phyloP scores from a whole-genome alignment of 2,888 invertebrate species.

The Tridacna crocea region DNA sequence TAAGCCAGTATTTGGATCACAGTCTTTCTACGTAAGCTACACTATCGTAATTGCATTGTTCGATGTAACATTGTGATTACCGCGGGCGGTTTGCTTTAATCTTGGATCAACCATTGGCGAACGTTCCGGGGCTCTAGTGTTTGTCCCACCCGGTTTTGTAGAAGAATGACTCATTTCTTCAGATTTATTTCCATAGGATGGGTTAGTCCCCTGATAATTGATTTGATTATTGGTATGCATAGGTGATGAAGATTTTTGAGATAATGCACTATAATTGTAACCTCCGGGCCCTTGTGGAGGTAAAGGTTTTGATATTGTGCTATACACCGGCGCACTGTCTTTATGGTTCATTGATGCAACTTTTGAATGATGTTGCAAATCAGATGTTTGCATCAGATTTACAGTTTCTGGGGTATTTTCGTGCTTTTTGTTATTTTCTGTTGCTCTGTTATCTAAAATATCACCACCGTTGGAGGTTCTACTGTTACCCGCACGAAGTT shows the following conservation, averaged over 20 bases:
- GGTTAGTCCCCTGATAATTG: conserved; percentile 6
- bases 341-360: conserved; percentile 52
- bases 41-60: conserved; percentile 79
- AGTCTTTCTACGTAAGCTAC: conserved; percentile 40
- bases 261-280: conserved; percentile 76
- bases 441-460: conserved; percentile 21
- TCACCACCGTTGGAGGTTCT: conserved; percentile 44
- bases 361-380: conserved; percentile 29
- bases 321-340: conserved; percentile 53
- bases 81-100: conserved; percentile 55
- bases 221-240: conserved; percentile 67
- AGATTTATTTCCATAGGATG: conserved; percentile 20
- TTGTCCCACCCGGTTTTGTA: conserved; percentile 18
- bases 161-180: conserved; percentile 34
- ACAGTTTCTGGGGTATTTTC: conserved; percentile 38
- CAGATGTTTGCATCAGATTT: conserved; percentile 43
- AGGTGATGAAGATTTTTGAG: conserved; percentile 76
- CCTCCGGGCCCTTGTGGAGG: conserved; percentile 58
- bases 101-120: conserved; percentile 50
- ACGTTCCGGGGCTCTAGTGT: conserved; percentile 42
- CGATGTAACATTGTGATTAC: conserved; percentile 64
- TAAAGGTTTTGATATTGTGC: conserved; percentile 65
- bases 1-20: no score
- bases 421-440: conserved; percentile 21
- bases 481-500: conserved; percentile 60